phyloP scores from a whole-genome alignment of 30 jellyfish, hydroid and myxozoan species.

The Clytia hemisphaerica region DNA sequence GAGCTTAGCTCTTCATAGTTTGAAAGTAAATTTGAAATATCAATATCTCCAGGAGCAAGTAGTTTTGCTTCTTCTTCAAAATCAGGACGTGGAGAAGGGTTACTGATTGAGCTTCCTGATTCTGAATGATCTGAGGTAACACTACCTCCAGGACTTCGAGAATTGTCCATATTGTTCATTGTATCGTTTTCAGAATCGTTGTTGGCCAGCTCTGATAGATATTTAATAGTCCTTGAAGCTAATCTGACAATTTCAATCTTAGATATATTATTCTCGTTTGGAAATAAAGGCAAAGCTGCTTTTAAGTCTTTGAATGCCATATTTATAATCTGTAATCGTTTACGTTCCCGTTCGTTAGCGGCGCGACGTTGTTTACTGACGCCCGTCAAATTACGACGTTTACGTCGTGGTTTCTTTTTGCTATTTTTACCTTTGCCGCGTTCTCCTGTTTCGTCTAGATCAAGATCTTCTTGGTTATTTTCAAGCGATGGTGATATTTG shows the following conservation, averaged over 20 bases:
- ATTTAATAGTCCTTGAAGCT: constrained; percentile 62
- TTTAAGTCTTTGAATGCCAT: constrained; percentile 65
- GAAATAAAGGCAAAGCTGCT: constrained; percentile 56
- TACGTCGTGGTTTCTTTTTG: constrained; percentile 52
- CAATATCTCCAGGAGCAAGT: no score
- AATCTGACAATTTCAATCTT: constrained; percentile 73
- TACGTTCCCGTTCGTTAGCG: constrained; percentile 84
- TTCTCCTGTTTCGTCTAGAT: not conserved
- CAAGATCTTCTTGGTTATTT: not conserved
- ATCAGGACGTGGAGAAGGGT: no score
- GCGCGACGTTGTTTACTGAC: constrained; percentile 90
- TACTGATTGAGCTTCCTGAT: no score
- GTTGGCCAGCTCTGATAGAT: constrained; percentile 41
- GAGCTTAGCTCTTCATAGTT: no score
- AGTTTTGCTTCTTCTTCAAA: no score
- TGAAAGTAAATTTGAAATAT: no score
- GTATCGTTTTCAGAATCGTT: constrained; percentile 35
- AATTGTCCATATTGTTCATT: no score
- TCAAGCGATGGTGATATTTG: no score
- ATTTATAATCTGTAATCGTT: constrained; percentile 65
- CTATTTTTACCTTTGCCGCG: not conserved
- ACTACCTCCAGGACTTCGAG: constrained; percentile 21
- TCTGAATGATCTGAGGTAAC: constrained; percentile 9
- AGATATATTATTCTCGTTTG: constrained; percentile 79
- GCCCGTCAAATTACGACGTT: constrained; percentile 82